phyloP scores from a whole-genome alignment of 2,113 vertebrate species.

The Lophotis ruficrista region DNA sequence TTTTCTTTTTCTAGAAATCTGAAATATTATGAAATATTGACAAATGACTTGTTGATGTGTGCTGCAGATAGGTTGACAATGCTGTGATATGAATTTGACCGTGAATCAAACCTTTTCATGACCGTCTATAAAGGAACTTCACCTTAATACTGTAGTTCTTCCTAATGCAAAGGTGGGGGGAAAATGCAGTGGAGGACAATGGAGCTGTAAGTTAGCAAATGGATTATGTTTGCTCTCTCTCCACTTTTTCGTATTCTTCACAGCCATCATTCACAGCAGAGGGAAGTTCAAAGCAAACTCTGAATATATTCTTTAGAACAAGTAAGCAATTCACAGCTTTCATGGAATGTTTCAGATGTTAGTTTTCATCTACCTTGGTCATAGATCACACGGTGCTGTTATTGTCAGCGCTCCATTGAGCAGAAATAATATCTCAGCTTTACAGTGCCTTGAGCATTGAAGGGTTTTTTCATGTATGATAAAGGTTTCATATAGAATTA shows the following conservation, averaged over 20 bases:
- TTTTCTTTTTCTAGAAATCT: not conserved
- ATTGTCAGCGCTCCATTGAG: conserved; percentile 44
- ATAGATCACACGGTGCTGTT: conserved; percentile 11
- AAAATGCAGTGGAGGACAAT: not conserved
- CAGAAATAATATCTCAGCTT: conserved; percentile 33
- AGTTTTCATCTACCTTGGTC: conserved; percentile 32
- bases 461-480: not conserved
- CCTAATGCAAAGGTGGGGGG: not conserved
- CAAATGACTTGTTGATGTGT: not conserved
- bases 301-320: conserved; percentile 40
- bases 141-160: not conserved
- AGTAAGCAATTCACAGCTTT: conserved; percentile 22
- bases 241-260: not conserved
- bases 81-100: not conserved
- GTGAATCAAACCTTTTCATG: not conserved
- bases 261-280: not conserved
- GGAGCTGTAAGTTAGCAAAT: not conserved
- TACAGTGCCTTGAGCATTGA: conserved; percentile 4
- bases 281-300: conserved; percentile 61
- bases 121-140: not conserved
- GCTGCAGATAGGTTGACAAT: not conserved
- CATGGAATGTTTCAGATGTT: not conserved
- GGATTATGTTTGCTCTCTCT: conserved; percentile 17
- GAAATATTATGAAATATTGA: not conserved
- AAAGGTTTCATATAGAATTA: not conserved